A percentile compares a stretch with the other conserved stretches of the same genome.
Conservation (phyloP, 2,113 vertebrate species). For the Micromys minutus region DNA sequence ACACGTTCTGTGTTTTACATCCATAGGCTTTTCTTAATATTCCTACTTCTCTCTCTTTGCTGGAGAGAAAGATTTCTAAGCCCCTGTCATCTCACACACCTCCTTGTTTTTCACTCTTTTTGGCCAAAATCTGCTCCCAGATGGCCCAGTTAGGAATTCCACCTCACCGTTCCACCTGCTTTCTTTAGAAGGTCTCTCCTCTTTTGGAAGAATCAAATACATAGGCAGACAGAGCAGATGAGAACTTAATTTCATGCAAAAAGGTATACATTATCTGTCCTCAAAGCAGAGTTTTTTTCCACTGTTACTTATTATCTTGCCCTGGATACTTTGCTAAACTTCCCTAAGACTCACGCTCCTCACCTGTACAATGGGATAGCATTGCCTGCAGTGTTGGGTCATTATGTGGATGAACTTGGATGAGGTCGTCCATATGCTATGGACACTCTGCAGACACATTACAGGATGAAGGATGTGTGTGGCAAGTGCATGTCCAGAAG, state of each 20-base stretch:
- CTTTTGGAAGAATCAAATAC: not conserved
- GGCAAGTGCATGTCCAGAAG: not conserved
- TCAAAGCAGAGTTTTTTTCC: not conserved
- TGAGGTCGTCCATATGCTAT: accelerated
- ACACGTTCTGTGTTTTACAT: not conserved
- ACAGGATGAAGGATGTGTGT: not conserved
- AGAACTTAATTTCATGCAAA: not conserved
- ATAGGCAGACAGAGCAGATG: too few relatives aligned
- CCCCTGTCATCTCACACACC: not conserved
- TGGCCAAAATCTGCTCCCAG: not conserved
- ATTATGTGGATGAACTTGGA: too few relatives aligned
- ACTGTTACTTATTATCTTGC: not conserved
- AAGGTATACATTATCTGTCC: not conserved
- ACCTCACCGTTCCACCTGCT: too few relatives aligned
- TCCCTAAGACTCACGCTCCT: not conserved
- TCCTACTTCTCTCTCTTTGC: not conserved
- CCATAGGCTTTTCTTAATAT: not conserved
- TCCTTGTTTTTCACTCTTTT: not conserved
- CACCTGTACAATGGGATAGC: not conserved
- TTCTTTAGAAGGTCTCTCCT: not conserved
- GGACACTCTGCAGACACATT: too few relatives aligned
- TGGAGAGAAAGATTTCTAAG: not conserved
- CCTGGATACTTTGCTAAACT: not conserved
- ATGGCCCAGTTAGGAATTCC: not conserved
- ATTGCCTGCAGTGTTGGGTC: too few relatives aligned